phyloP scores from a whole-genome alignment of 2,888 invertebrate genomes.

The Idaea biselata region DNA sequence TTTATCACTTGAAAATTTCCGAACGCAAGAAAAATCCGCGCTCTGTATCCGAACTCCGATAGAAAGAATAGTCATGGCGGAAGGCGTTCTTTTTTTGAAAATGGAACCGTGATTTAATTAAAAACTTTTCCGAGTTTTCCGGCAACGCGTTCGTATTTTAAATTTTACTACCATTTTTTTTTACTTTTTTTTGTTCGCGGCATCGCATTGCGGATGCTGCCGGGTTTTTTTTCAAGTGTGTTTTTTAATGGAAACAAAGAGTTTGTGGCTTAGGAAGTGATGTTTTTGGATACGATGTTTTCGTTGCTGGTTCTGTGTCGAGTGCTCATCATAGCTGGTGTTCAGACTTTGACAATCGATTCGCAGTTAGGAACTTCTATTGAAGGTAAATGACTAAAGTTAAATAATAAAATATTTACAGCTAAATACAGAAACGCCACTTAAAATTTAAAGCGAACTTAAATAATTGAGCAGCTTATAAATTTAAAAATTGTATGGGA shows the following conservation, averaged over 20 bases:
- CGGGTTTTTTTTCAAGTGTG: slow-evolving; percentile 7
- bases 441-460: too few relatives aligned
- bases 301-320: slow-evolving; percentile 61
- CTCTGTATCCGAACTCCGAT: neutral
- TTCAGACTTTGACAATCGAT: slow-evolving; percentile 68
- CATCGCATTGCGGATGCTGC: slow-evolving; percentile 5
- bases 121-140: neutral
- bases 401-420: neutral
- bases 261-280: slow-evolving; percentile 27
- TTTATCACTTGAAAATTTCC: slow-evolving; percentile 25
- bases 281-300: slow-evolving; percentile 59
- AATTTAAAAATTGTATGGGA: too few relatives aligned
- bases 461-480: too few relatives aligned
- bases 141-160: neutral
- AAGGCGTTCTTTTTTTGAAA: slow-evolving; percentile 1
- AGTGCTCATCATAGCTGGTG: slow-evolving; percentile 60
- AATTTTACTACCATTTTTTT: neutral
- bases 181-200: neutral
- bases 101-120: slow-evolving; percentile 11
- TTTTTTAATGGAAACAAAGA: slow-evolving; percentile 11
- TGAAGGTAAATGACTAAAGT: slow-evolving; percentile 56
- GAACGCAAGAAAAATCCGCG: slow-evolving; percentile 16
- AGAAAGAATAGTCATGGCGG: neutral
- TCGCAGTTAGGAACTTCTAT: slow-evolving; percentile 70
- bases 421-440: too few relatives aligned